These are phyloP conservation scores for Macaria liturata DNA, from an alignment of 2,888 invertebrate genomes.

Conservation along the genomic window DNA sequence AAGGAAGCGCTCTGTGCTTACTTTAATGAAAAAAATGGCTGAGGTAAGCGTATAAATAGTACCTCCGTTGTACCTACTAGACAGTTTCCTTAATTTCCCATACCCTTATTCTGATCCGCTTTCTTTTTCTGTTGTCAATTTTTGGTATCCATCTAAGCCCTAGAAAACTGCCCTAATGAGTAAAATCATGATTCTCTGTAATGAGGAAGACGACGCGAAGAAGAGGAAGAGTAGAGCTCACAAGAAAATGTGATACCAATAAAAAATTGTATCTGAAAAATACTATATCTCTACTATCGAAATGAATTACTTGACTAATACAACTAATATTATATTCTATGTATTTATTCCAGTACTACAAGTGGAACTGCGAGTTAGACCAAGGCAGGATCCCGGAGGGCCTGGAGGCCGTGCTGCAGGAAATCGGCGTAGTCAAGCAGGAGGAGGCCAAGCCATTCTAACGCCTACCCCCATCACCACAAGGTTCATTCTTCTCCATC, in stretches of 20 bases:
- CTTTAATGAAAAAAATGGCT: conserved; percentile 91
- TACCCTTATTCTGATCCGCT: no score
- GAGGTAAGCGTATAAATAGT: conserved; percentile 53
- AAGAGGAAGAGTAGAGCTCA: no score
- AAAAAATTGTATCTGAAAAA: background rate
- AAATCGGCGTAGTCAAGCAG: conserved; percentile 88
- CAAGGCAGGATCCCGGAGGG: conserved; percentile 92
- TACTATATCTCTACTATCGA: no score
- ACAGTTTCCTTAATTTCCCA: no score
- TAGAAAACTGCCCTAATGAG: background rate
- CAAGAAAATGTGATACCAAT: background rate
- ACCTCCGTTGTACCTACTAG: no score
- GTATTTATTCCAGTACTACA: conserved; percentile 86
- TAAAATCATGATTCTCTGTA: no score
- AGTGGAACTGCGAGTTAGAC: conserved; percentile 91
- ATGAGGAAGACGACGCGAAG: no score
- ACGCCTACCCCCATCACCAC: conserved; percentile 7
- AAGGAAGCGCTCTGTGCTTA: conserved; percentile 95
- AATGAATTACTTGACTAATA: no score
- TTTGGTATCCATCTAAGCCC: no score
- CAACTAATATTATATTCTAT: no score
- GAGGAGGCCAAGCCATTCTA: conserved; percentile 74
- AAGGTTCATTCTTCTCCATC: no score
- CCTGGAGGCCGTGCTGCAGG: conserved; percentile 89
- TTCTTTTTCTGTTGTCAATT: no score